Conservation (phyloP, 2,797 vertebrate genomes). For the Rhinichthys osculus region DNA sequence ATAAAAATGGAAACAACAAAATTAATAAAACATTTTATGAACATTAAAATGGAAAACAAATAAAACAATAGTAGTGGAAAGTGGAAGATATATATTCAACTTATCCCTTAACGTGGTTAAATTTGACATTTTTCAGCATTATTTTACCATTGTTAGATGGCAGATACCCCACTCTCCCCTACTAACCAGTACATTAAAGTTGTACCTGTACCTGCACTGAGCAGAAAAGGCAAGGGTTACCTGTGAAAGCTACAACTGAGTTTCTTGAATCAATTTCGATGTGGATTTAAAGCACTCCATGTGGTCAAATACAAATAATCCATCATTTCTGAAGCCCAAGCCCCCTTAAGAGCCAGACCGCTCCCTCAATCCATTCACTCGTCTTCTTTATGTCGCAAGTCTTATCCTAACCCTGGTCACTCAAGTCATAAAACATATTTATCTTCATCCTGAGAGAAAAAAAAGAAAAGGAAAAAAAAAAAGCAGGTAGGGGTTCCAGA, state of each 20-base stretch:
- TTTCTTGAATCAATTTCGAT: constrained; percentile 71
- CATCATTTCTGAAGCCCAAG: constrained; percentile 77
- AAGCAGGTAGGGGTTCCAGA: constrained; percentile 61
- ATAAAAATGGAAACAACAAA: no score
- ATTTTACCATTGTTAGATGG: not conserved
- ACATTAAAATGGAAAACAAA: no score
- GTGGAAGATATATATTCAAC: not conserved
- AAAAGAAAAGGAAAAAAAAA: not conserved
- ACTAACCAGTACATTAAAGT: not conserved
- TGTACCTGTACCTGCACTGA: constrained; percentile 1
- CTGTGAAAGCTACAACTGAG: constrained; percentile 66
- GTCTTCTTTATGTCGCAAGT: constrained; percentile 58
- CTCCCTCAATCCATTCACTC: constrained; percentile 31
- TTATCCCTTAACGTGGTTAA: not conserved
- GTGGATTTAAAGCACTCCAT: constrained; percentile 78
- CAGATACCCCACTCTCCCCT: not conserved
- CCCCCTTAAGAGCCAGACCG: constrained; percentile 70
- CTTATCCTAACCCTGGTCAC: constrained; percentile 76
- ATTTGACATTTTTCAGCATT: not conserved
- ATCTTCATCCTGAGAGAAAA: constrained; percentile 69
- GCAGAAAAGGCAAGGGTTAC: constrained; percentile 58
- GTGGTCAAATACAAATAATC: constrained; percentile 78
- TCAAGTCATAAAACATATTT: constrained; percentile 75
- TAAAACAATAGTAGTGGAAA: not conserved
- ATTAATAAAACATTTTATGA: no score